These are phyloP conservation scores for Struthio camelus DNA, from an alignment of 2,113 vertebrate genomes.

Conservation along the genomic window DNA sequence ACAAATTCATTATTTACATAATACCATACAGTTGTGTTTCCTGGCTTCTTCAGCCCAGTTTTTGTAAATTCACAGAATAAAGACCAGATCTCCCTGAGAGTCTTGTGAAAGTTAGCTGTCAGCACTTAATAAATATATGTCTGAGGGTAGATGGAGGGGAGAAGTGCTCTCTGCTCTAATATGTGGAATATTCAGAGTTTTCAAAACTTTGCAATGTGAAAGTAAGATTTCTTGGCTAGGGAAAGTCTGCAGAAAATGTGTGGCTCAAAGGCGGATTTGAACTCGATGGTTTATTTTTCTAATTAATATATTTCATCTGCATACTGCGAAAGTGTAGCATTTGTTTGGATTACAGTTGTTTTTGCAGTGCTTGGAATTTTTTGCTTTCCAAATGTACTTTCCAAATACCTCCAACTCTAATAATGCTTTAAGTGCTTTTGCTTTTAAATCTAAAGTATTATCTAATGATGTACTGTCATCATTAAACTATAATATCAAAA, in stretches of 20 bases:
- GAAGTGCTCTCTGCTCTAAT: not conserved
- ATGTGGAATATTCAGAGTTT: not conserved
- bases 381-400: constrained; percentile 4
- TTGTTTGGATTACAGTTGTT: constrained; percentile 14
- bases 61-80: constrained; percentile 20
- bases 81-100: constrained; percentile 26
- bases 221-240: constrained; percentile 4
- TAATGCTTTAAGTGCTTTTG: constrained; percentile 2
- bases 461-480: not conserved
- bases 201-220: constrained; percentile 1
- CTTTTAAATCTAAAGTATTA: constrained; percentile 2
- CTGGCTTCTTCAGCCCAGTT: constrained; percentile 1
- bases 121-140: constrained; percentile 48
- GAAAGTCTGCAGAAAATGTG: constrained; percentile 19
- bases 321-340: not conserved
- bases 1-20: constrained; percentile 28
- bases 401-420: not conserved
- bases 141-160: not conserved
- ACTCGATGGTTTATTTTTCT: not conserved
- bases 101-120: constrained; percentile 42
- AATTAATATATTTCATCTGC: constrained; percentile 47
- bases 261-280: constrained; percentile 22
- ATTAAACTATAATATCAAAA: not conserved
- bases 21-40: constrained; percentile 45
- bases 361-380: constrained; percentile 9